phyloP scores from a whole-genome alignment of 2,113 vertebrate genomes.

The Sus scrofa region T2T-Sscrofa CM000812.6:36058001-36058500 shows the following conservation, averaged over 20 bases:
- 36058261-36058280: not conserved
- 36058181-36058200: conserved; percentile 52
- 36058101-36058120: conserved; percentile 33
- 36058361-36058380: conserved; percentile 39
- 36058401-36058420: conserved; percentile 78
- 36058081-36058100: conserved; percentile 4
- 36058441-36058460: conserved; percentile 74
- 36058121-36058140: conserved; percentile 62
- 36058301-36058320: not conserved
- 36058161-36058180: conserved; percentile 52
- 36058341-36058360: conserved; percentile 14
- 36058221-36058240: not conserved
- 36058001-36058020: not conserved
- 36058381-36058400: conserved; percentile 58
- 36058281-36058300: conserved; percentile 65
- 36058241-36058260: not conserved
- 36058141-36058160: conserved; percentile 36
- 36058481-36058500: conserved; percentile 68
- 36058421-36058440: conserved; percentile 74
- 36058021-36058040: not conserved
- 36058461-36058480: conserved; percentile 74
- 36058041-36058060: not conserved
- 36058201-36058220: conserved; percentile 66
- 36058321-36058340: not conserved
- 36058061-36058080: conserved; percentile 3